phyloP scores from a whole-genome alignment of 2,888 invertebrate genomes.

The Polydrusus pterygomalis region DNA sequence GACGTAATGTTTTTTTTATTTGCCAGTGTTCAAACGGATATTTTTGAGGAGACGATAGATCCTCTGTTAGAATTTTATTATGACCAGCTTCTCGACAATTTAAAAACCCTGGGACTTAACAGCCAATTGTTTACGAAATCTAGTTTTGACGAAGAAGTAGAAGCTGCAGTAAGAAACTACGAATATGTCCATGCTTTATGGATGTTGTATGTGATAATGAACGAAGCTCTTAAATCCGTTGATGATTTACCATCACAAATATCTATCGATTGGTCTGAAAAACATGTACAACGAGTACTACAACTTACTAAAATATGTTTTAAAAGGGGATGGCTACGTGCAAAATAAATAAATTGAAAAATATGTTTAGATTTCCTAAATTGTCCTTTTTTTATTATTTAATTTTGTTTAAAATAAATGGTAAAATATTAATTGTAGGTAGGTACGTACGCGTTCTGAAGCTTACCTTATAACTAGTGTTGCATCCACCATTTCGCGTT shows the following conservation, averaged over 20 bases:
- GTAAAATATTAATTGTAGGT: too few species aligned
- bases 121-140: slow-evolving; percentile 13
- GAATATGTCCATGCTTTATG: slow-evolving; percentile 45
- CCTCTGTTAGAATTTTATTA: slow-evolving; percentile 45
- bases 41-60: slow-evolving; percentile 35
- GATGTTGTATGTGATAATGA: slow-evolving; percentile 47
- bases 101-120: slow-evolving; percentile 35
- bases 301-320: slow-evolving; percentile 30
- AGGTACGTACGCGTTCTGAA: too few species aligned
- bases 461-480: too few species aligned
- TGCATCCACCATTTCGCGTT: too few species aligned
- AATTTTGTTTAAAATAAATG: too few species aligned
- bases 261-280: slow-evolving; percentile 22
- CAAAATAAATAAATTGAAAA: background rate
- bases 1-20: slow-evolving; percentile 50
- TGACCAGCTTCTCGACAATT: slow-evolving; percentile 20
- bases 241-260: slow-evolving; percentile 4
- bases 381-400: too few species aligned
- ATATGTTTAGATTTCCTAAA: too few species aligned
- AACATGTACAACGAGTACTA: slow-evolving; percentile 25
- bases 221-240: slow-evolving; percentile 34
- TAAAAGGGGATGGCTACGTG: slow-evolving; percentile 28
- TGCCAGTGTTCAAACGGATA: slow-evolving; percentile 31
- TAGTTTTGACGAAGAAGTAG: slow-evolving; percentile 43
- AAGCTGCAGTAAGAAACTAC: slow-evolving; percentile 30